Conservation (phyloP, 2,888 invertebrate species). For the Melanargia galathea region DNA sequence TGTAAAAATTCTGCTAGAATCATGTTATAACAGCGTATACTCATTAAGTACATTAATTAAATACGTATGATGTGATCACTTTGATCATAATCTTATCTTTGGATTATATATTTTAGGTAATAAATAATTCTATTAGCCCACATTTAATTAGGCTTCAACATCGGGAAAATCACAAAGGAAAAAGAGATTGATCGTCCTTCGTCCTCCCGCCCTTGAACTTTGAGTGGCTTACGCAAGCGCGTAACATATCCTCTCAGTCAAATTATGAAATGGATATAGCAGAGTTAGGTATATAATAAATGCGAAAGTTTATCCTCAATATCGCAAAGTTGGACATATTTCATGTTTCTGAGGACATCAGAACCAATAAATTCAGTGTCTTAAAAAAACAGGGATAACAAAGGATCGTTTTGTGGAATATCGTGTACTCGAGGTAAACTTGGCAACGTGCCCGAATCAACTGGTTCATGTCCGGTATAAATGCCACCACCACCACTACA, state of each 20-base stretch:
- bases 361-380: conserved; percentile 2
- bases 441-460: conserved; percentile 7
- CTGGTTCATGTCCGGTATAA: conserved; percentile 11
- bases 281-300: too few species aligned
- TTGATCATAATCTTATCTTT: too few species aligned
- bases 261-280: conserved; percentile 19
- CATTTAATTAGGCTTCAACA: too few species aligned
- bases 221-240: conserved; percentile 27
- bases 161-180: background rate
- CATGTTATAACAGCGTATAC: too few species aligned
- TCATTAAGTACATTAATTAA: too few species aligned
- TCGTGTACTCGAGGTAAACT: conserved; percentile 4
- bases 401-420: background rate
- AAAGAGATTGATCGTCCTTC: conserved; percentile 23
- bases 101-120: too few species aligned
- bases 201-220: conserved; percentile 39
- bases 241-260: conserved; percentile 14
- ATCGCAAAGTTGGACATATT: too few species aligned
- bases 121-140: too few species aligned
- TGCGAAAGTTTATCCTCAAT: too few species aligned
- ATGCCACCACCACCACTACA: too few species aligned
- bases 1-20: too few species aligned
- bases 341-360: background rate
- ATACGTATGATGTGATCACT: too few species aligned
- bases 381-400: background rate